These are phyloP conservation scores for Siphlonurus alternatus DNA, from an alignment of 2,888 invertebrate genomes.

Conservation along the genomic window DNA sequence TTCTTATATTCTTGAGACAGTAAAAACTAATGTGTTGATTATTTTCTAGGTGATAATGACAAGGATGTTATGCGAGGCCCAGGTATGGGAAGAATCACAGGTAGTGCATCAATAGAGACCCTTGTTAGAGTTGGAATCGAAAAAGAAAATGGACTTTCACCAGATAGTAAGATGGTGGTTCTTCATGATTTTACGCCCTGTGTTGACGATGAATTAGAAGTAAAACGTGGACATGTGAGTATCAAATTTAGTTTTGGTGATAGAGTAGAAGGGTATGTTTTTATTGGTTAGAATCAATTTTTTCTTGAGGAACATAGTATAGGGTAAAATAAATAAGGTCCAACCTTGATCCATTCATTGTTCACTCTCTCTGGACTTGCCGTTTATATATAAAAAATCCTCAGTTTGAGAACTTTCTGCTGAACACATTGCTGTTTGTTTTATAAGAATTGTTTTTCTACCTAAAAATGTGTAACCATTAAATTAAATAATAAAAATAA, in stretches of 20 bases:
- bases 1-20: no score
- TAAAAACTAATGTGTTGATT: neutral
- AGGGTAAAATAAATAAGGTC: neutral
- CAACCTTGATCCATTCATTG: no score
- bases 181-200: constrained; percentile 89
- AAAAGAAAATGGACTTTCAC: constrained; percentile 80
- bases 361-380: no score
- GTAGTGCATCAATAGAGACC: constrained; percentile 85
- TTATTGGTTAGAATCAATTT: neutral
- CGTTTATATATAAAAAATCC: no score
- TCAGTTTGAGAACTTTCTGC: no score
- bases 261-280: constrained; percentile 3
- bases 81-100: constrained; percentile 84
- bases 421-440: no score
- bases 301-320: constrained; percentile 2
- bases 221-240: constrained; percentile 62
- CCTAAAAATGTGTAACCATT: no score
- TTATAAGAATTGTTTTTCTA: no score
- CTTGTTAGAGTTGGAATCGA: constrained; percentile 78
- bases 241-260: neutral
- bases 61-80: constrained; percentile 56
- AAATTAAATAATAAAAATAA: no score
- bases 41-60: constrained; percentile 48
- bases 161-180: constrained; percentile 89
- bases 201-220: constrained; percentile 86